Percentiles rank a stretch among this genome's conserved stretches.
phyloP scores from a whole-genome alignment of 2,797 vertebrate species.

The Darevskia mixta region DNA sequence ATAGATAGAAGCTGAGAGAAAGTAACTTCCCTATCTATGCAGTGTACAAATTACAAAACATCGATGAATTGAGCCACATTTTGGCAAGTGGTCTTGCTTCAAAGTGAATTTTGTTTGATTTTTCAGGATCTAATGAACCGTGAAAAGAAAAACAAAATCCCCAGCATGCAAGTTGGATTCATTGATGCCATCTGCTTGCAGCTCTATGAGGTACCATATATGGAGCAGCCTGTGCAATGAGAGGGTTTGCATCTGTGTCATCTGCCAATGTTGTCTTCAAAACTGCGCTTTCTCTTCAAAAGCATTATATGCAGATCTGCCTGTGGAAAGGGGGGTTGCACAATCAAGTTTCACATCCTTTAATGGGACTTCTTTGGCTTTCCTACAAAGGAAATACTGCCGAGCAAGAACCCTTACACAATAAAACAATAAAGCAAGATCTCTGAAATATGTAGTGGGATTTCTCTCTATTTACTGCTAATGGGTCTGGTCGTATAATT shows the following conservation, averaged over 20 bases:
- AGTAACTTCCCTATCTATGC: not conserved
- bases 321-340: not conserved
- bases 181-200: slow-evolving; percentile 96
- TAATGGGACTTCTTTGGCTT: too few species aligned
- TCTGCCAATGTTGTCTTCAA: slow-evolving; percentile 12
- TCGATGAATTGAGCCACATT: slow-evolving; percentile 3
- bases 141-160: slow-evolving; percentile 97
- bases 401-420: not conserved
- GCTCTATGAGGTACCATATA: slow-evolving; percentile 91
- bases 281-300: not conserved
- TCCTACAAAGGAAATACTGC: not conserved
- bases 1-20: not conserved
- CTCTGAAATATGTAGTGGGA: not conserved
- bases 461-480: not conserved
- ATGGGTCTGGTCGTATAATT: not conserved
- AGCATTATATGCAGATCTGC: not conserved
- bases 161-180: slow-evolving; percentile 99
- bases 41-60: not conserved
- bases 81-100: slow-evolving; percentile 28
- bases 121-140: slow-evolving; percentile 96
- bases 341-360: not conserved
- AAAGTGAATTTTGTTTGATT: slow-evolving; percentile 40
- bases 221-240: slow-evolving; percentile 8
- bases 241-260: slow-evolving; percentile 15
- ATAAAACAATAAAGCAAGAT: not conserved